phyloP scores from a whole-genome alignment of 2,888 invertebrate genomes.

The Lagria hirta region DNA sequence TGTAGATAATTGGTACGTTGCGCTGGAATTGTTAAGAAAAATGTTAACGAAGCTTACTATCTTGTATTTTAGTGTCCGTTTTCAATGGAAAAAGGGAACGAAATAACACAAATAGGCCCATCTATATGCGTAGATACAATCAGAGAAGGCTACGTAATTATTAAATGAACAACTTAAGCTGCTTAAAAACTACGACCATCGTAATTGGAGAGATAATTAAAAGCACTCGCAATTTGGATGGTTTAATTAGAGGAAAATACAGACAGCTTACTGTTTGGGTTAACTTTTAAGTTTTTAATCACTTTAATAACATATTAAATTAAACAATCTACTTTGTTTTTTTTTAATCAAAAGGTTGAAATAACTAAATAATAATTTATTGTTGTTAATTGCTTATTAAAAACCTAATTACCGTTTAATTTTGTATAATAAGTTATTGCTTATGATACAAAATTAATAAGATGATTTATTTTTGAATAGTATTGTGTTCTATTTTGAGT shows the following conservation, averaged over 20 bases:
- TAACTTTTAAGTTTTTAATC: no score
- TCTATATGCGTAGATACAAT: slow-evolving; percentile 47
- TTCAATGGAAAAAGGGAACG: slow-evolving; percentile 4
- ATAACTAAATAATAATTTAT: no score
- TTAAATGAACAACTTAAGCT: slow-evolving; percentile 45
- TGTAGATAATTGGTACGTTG: slow-evolving; percentile 28
- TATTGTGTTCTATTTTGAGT: no score
- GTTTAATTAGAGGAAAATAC: slow-evolving; percentile 42
- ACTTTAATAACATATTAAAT: no score
- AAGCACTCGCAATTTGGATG: slow-evolving; percentile 46
- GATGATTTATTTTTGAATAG: no score
- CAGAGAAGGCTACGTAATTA: slow-evolving; percentile 42
- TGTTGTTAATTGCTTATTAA: no score
- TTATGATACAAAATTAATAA: no score
- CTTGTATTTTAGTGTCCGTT: slow-evolving; percentile 18
- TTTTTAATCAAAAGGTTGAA: no score
- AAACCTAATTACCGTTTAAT: no score
- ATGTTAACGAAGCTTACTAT: slow-evolving; percentile 30
- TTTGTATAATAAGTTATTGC: no score
- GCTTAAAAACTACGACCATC: slow-evolving; percentile 44
- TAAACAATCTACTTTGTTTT: no score
- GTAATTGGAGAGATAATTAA: slow-evolving; percentile 47
- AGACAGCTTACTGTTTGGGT: no score
- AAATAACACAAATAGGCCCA: slow-evolving; percentile 35
- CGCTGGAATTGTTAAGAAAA: slow-evolving; percentile 29